Conservation (phyloP, 2,797 vertebrate genomes). For the Premnoplex brunnescens region DNA sequence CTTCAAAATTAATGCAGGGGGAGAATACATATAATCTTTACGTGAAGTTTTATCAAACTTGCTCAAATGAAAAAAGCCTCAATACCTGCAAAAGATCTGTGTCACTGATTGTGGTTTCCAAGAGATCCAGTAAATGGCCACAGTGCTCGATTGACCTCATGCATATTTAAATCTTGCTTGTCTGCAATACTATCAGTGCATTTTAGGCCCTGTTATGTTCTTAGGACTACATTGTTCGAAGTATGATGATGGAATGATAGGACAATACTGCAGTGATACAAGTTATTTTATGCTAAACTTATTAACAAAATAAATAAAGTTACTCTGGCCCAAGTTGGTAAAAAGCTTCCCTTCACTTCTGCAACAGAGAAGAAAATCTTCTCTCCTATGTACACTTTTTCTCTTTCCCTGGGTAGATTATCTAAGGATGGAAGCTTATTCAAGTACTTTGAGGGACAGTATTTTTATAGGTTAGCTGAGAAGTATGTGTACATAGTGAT, state of each 20-base stretch:
- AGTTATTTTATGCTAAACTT: neutral
- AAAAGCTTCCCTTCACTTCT: neutral
- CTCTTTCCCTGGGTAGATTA: neutral
- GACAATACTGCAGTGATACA: neutral
- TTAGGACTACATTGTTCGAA: neutral
- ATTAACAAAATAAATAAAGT: neutral
- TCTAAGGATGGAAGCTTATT: neutral
- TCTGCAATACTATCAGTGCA: neutral
- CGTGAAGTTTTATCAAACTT: neutral
- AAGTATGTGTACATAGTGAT: neutral
- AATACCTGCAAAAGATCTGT: neutral
- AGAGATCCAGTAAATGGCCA: neutral
- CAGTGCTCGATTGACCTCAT: neutral
- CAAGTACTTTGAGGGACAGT: neutral
- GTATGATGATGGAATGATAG: neutral
- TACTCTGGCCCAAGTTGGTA: neutral
- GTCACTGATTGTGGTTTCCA: neutral
- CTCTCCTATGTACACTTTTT: neutral
- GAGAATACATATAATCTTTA: neutral
- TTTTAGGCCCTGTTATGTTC: neutral
- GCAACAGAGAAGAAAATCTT: neutral
- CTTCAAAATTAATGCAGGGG: neutral
- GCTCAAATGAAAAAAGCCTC: neutral
- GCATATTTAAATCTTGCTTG: neutral
- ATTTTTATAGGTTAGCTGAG: neutral